Evolutionary conservation across 2,797 vertebrate species (phyloP).

Genomic region (Pseudopleuronectes americanus): DNA sequence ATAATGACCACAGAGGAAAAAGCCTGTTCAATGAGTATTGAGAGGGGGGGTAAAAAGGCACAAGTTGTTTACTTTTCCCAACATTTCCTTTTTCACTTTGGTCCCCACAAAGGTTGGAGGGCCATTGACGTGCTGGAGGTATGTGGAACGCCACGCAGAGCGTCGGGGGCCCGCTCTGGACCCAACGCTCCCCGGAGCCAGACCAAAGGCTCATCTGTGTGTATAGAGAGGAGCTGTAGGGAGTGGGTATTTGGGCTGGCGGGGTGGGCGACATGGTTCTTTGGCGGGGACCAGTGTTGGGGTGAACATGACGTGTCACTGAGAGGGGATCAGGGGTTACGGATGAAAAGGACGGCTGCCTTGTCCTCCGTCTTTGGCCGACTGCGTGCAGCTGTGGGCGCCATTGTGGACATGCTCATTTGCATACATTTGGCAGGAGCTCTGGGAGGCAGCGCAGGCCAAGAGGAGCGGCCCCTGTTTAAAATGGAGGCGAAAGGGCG

Average conservation of each 20-base stretch:
- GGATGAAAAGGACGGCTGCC: conserved; percentile 81
- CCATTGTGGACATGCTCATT: conserved; percentile 80
- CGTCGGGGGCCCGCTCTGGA: conserved; percentile 56
- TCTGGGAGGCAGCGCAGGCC: conserved; percentile 72
- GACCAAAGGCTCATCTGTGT: conserved; percentile 73
- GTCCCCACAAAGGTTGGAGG: conserved; percentile 65
- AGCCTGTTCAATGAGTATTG: conserved; percentile 48
- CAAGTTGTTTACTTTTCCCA: conserved; percentile 72
- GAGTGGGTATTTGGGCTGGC: conserved; percentile 51
- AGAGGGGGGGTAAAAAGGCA: conserved; percentile 44
- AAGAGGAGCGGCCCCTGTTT: conserved; percentile 74
- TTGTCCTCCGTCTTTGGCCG: conserved; percentile 79
- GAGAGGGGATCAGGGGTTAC: conserved; percentile 83
- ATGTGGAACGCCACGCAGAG: conserved; percentile 44
- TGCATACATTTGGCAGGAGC: conserved; percentile 83
- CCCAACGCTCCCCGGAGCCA: conserved; percentile 60
- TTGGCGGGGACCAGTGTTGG: conserved; percentile 73
- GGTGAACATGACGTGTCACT: conserved; percentile 81
- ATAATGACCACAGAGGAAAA: conserved; percentile 72
- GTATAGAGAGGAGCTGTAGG: conserved; percentile 58
- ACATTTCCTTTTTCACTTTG: conserved; percentile 72
- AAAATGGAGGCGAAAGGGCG: conserved; percentile 82
- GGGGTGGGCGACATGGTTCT: conserved; percentile 67
- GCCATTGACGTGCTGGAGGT: conserved; percentile 53
- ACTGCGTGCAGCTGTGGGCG: conserved; percentile 81